Percentiles rank a stretch among this genome's conserved stretches.
Evolutionary conservation across 2,113 vertebrate species (phyloP).

Genomic region (Solea senegalensis): DNA sequence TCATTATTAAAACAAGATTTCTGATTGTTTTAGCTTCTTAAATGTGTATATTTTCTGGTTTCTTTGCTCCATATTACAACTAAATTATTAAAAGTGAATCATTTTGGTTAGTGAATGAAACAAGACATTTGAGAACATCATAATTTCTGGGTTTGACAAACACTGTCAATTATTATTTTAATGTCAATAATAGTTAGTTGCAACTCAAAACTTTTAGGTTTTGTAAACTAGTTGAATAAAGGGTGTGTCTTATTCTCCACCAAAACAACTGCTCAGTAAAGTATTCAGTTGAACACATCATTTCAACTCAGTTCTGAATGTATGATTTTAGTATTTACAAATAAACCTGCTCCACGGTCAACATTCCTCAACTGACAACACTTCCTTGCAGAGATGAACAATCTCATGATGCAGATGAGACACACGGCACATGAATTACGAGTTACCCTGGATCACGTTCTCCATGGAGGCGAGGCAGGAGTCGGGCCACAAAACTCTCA

Average conservation of each 20-base stretch:
- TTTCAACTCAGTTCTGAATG: neutral
- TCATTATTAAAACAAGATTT: no score
- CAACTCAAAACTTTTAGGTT: no score
- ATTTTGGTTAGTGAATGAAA: no score
- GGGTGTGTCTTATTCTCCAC: neutral
- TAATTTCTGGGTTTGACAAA: no score
- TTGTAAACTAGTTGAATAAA: neutral
- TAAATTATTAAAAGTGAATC: no score
- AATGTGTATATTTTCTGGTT: no score
- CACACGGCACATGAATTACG: slow-evolving; percentile 76
- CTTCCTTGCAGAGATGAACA: slow-evolving; percentile 76
- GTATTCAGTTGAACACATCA: no score
- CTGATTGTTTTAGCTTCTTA: no score
- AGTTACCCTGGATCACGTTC: slow-evolving; percentile 73
- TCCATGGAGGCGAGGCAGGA: slow-evolving; percentile 57
- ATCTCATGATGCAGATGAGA: slow-evolving; percentile 80
- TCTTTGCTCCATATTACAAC: no score
- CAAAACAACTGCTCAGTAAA: neutral
- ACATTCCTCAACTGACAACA: neutral
- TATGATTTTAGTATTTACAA: neutral
- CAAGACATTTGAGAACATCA: no score
- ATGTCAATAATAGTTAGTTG: no score
- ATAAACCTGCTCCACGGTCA: neutral
- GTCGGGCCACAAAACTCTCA: slow-evolving; percentile 45
- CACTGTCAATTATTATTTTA: no score